Percentiles rank a stretch among this genome's conserved stretches.
These are phyloP conservation scores for Erythrolamprus reginae DNA, from an alignment of 2,113 vertebrate species.

Conservation along the genomic window DNA sequence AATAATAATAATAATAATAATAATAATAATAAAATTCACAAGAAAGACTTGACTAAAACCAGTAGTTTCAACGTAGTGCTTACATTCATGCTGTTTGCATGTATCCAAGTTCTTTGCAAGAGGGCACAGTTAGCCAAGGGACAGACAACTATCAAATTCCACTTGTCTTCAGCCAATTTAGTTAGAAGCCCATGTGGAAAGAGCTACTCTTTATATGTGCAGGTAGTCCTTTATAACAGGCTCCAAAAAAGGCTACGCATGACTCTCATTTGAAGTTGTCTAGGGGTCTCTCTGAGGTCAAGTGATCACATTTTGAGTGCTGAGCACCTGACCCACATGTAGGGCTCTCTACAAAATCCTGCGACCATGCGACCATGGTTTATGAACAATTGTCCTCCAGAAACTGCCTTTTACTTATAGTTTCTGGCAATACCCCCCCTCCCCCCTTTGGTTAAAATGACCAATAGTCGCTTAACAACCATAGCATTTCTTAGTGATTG, in stretches of 20 bases:
- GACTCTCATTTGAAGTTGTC: neutral
- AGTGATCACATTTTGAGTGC: neutral
- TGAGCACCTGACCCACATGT: neutral
- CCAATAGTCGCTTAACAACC: neutral
- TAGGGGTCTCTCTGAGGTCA: neutral
- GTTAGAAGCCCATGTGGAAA: neutral
- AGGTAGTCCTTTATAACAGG: neutral
- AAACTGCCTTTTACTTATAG: neutral
- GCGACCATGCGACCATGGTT: neutral
- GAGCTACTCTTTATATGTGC: neutral
- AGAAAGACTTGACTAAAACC: neutral
- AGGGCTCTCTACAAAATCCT: neutral
- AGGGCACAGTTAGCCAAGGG: neutral
- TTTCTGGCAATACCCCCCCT: neutral
- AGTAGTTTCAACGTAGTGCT: neutral
- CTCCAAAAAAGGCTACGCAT: neutral
- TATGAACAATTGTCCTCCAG: neutral
- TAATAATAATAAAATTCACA: neutral
- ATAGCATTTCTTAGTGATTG: no score
- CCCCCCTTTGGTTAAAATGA: neutral
- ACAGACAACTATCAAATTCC: neutral
- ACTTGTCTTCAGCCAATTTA: neutral
- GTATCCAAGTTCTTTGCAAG: neutral
- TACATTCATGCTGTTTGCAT: neutral
- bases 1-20: no score